These are phyloP conservation scores for Carassius auratus DNA, from an alignment of 2,113 vertebrate genomes.

Conservation along the genomic window DNA sequence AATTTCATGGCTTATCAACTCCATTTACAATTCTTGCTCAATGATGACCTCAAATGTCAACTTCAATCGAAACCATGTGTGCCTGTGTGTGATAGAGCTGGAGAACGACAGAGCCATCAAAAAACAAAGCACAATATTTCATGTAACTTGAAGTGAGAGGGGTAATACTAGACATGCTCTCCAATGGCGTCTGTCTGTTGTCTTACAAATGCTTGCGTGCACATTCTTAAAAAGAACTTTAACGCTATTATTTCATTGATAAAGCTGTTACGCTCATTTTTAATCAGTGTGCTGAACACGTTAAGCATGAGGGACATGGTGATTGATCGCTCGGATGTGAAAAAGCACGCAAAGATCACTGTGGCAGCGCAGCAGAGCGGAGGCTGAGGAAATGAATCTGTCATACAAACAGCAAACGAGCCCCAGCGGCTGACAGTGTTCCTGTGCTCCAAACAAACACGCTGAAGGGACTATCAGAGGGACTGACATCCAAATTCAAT, in stretches of 20 bases:
- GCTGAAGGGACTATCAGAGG: neutral
- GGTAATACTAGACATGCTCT: slow-evolving; percentile 40
- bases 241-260: neutral
- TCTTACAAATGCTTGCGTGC: neutral
- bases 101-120: neutral
- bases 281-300: neutral
- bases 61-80: slow-evolving; percentile 62
- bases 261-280: neutral
- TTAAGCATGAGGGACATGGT: slow-evolving; percentile 6
- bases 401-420: slow-evolving; percentile 49
- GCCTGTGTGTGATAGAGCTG: slow-evolving; percentile 33
- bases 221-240: slow-evolving; percentile 5
- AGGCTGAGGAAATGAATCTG: slow-evolving; percentile 55
- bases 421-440: slow-evolving; percentile 19
- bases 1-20: slow-evolving; percentile 55
- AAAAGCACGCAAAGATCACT: slow-evolving; percentile 29
- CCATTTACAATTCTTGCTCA: slow-evolving; percentile 48
- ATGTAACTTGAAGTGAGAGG: slow-evolving; percentile 58
- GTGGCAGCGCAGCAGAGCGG: slow-evolving; percentile 14
- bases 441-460: neutral
- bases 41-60: slow-evolving; percentile 57
- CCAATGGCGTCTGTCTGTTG: slow-evolving; percentile 28
- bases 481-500: neutral
- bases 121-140: slow-evolving; percentile 23
- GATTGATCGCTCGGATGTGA: slow-evolving; percentile 53